Percentiles rank a stretch among this genome's conserved stretches.
Conservation (phyloP, 2,888 invertebrate species). For the Nemoura dubitans region DNA sequence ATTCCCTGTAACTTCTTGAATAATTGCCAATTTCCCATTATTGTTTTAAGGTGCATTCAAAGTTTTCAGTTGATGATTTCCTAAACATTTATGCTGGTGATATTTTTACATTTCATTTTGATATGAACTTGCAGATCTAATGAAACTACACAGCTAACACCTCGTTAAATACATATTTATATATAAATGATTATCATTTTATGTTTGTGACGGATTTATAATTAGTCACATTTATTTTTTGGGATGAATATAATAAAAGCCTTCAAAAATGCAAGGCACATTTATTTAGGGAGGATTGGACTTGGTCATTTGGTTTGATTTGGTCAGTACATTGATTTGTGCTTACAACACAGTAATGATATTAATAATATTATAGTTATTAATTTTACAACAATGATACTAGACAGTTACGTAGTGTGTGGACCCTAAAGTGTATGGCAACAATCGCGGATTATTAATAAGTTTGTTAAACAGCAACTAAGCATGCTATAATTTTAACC, state of each 20-base stretch:
- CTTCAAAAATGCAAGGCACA: constrained; percentile 33
- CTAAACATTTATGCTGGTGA: too few relatives aligned
- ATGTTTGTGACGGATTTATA: not conserved
- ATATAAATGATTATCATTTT: not conserved
- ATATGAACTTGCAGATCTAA: too few relatives aligned
- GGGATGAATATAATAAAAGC: constrained; percentile 10
- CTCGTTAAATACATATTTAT: not conserved
- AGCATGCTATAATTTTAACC: not conserved
- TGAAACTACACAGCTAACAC: not conserved
- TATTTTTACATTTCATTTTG: too few relatives aligned
- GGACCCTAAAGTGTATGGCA: not conserved
- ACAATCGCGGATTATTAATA: too few relatives aligned
- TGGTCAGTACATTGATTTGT: constrained; percentile 3
- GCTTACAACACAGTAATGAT: not conserved
- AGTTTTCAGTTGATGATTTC: too few relatives aligned
- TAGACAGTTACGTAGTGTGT: not conserved
- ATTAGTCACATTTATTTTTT: not conserved
- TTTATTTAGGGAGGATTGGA: constrained; percentile 1
- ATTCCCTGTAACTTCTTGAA: too few relatives aligned
- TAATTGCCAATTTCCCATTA: too few relatives aligned
- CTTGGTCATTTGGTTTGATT: not conserved
- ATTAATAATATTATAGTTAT: not conserved
- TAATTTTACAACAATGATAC: not conserved
- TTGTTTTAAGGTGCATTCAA: too few relatives aligned
- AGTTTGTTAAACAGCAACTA: not conserved